Percentiles rank a stretch among this genome's conserved stretches.
phyloP scores from a whole-genome alignment of 1,140 invertebrate species.

The Nasonia vitripennis region DNA sequence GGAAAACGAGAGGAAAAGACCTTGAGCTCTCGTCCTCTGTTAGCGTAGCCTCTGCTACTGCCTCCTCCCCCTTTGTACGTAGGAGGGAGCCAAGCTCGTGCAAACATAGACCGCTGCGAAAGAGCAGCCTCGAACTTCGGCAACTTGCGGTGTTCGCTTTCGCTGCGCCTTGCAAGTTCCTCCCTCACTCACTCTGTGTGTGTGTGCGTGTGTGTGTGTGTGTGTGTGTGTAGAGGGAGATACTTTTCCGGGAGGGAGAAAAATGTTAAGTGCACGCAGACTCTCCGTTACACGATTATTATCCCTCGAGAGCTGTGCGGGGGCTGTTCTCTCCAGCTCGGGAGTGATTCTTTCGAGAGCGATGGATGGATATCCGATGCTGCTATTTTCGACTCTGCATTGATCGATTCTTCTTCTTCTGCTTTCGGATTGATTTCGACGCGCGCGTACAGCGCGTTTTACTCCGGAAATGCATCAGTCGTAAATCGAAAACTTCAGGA shows the following conservation, averaged over 20 bases:
- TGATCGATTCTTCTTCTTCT: not conserved
- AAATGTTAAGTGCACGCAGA: slow-evolving; percentile 4
- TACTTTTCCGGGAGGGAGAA: not conserved
- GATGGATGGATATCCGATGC: not conserved
- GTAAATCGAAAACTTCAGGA: no score
- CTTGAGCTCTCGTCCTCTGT: not conserved
- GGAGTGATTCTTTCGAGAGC: not conserved
- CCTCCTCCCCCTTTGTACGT: not conserved
- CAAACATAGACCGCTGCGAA: not conserved
- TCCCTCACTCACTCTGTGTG: no score
- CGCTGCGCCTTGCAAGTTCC: not conserved
- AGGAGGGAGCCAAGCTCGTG: not conserved
- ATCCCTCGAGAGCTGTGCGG: not conserved
- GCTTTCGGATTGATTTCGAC: not conserved
- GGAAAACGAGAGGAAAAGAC: not conserved
- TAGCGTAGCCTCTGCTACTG: no score
- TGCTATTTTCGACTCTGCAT: not conserved
- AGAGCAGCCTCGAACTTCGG: not conserved
- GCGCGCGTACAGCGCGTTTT: no score
- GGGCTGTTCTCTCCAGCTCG: not conserved
- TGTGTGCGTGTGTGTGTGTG: no score
- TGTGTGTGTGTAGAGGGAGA: no score
- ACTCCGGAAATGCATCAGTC: no score
- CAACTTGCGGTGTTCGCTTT: not conserved
- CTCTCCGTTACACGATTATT: not conserved